Evolutionary conservation across 2,113 vertebrate genomes (phyloP).

Genomic region (Lasiurus borealis): DNA sequence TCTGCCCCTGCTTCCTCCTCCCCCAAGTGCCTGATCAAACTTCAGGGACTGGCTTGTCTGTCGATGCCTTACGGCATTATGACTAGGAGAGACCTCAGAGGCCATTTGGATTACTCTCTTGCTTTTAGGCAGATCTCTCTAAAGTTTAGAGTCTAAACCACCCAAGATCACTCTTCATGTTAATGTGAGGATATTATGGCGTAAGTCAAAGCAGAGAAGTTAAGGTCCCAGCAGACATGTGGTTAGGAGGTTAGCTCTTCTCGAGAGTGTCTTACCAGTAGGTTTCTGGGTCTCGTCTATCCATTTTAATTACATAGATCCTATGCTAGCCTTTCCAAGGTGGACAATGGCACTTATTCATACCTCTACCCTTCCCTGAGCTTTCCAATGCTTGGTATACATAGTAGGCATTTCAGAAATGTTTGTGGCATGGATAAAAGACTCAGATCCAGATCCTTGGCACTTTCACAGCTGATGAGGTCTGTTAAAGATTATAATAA

Average conservation of each 20-base stretch:
- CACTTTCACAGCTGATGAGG: neutral
- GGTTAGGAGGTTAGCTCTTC: neutral
- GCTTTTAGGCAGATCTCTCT: neutral
- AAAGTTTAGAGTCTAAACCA: neutral
- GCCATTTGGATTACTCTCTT: neutral
- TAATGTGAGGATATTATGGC: neutral
- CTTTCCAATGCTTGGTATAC: neutral
- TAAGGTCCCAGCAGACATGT: neutral
- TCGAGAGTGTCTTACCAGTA: neutral
- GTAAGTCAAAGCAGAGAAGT: neutral
- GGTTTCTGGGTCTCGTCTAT: neutral
- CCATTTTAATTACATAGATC: neutral
- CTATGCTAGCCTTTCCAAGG: neutral
- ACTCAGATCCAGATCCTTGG: neutral
- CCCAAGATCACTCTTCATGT: neutral
- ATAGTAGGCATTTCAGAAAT: neutral
- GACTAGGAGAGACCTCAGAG: neutral
- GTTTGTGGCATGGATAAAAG: neutral
- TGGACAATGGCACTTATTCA: neutral
- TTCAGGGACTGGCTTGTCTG: neutral
- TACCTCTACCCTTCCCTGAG: neutral
- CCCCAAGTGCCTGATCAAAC: neutral
- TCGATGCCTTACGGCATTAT: neutral
- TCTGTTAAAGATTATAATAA: neutral
- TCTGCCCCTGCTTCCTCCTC: neutral